These are phyloP conservation scores for Melieria crassipennis DNA, from an alignment of 2,888 invertebrate genomes.

Conservation along the genomic window DNA sequence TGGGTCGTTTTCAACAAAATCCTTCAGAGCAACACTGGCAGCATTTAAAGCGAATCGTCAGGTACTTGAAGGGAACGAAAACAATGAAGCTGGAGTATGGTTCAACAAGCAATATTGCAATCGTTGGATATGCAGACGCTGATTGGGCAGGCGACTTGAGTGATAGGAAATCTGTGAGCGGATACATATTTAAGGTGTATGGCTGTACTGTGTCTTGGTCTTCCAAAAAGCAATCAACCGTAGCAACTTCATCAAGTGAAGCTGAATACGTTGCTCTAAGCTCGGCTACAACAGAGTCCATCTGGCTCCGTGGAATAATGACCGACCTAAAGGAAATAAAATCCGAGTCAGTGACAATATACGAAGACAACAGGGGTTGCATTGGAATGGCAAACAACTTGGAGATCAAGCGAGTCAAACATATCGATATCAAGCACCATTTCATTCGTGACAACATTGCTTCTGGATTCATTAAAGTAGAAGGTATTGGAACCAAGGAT, in stretches of 20 bases:
- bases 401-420: not conserved
- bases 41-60: too few relatives aligned
- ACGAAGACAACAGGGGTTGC: slow-evolving; percentile 20
- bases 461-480: not conserved
- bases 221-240: not conserved
- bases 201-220: not conserved
- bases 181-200: not conserved
- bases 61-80: too few relatives aligned
- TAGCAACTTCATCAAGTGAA: slow-evolving; percentile 9
- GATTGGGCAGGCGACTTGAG: not conserved
- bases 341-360: slow-evolving; percentile 9
- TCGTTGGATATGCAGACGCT: not conserved
- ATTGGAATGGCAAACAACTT: slow-evolving; percentile 21
- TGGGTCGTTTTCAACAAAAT: too few relatives aligned
- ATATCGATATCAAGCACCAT: not conserved
- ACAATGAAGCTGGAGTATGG: too few relatives aligned
- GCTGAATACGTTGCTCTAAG: not conserved
- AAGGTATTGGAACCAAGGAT: not conserved
- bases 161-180: not conserved
- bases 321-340: slow-evolving; percentile 9
- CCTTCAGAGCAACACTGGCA: too few relatives aligned
- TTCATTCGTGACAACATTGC: not conserved
- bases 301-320: not conserved
- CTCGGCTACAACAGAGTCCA: not conserved
- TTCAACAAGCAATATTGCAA: too few relatives aligned